phyloP scores from a whole-genome alignment of 2,888 invertebrate genomes.

The Campaea margaritaria region DNA sequence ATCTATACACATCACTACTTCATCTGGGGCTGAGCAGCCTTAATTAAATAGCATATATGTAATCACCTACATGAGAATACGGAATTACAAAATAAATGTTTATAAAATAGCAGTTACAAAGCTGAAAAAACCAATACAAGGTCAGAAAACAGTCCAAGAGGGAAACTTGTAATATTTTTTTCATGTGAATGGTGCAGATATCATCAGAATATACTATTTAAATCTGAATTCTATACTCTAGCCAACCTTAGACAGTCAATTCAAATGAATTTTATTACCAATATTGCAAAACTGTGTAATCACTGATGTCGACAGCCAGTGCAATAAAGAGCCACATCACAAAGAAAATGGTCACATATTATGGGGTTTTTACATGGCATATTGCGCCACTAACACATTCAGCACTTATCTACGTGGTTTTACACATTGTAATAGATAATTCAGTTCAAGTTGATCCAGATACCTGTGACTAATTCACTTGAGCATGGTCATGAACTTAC shows the following conservation, averaged over 20 bases:
- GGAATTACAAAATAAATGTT: background rate
- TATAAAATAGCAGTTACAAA: background rate
- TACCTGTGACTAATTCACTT: slow-evolving; percentile 5
- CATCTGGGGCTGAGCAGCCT: too few species aligned
- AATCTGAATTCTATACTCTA: too few species aligned
- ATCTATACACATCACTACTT: too few species aligned
- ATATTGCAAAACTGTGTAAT: background rate
- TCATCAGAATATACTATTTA: too few species aligned
- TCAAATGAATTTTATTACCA: too few species aligned
- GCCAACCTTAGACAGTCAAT: too few species aligned
- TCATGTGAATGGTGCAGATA: background rate
- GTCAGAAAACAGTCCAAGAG: background rate
- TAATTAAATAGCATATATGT: too few species aligned
- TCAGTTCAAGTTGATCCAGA: background rate
- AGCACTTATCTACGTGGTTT: background rate
- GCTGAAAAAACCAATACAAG: background rate
- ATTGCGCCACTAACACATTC: background rate
- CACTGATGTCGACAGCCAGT: background rate
- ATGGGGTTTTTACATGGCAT: background rate
- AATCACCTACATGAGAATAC: too few species aligned
- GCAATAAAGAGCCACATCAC: slow-evolving; percentile 7
- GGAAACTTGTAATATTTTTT: background rate
- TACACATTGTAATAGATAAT: slow-evolving; percentile 17
- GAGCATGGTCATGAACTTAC: slow-evolving; percentile 5
- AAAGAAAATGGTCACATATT: background rate